Percentiles rank a stretch among this genome's conserved stretches.
Evolutionary conservation across 2,797 vertebrate species (phyloP).

Genomic region (Hirundo rustica): DNA sequence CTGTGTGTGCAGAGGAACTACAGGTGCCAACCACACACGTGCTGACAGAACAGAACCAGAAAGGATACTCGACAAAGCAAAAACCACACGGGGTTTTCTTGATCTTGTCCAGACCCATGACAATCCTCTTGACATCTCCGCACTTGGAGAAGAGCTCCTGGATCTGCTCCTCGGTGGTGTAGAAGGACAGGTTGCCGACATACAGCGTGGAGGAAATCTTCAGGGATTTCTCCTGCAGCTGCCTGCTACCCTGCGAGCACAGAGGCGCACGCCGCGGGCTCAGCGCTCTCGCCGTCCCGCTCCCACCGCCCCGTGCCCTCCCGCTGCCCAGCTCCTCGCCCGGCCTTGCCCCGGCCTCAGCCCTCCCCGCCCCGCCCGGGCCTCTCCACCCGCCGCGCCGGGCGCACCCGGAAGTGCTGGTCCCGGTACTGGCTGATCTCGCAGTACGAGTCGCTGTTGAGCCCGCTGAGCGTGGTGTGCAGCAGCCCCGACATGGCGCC

Average conservation of each 20-base stretch:
- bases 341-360: not conserved
- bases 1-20: not conserved
- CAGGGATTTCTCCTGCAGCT: constrained; percentile 63
- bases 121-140: constrained; percentile 70
- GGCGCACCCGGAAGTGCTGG: constrained; percentile 58
- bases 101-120: constrained; percentile 74
- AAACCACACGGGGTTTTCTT: constrained; percentile 75
- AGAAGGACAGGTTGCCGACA: constrained; percentile 73
- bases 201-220: constrained; percentile 64
- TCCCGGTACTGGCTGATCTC: constrained; percentile 63
- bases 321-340: not conserved
- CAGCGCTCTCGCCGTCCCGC: not conserved
- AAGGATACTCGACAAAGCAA: constrained; percentile 76
- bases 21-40: not conserved
- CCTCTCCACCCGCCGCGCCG: not conserved
- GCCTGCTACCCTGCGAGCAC: constrained; percentile 40
- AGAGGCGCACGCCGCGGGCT: not conserved
- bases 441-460: constrained; percentile 67
- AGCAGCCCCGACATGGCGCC: constrained; percentile 44
- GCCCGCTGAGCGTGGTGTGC: constrained; percentile 40
- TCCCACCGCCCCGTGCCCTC: not conserved
- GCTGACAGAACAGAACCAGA: not conserved
- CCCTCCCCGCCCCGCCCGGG: not conserved
- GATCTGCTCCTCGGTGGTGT: constrained; percentile 75
- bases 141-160: constrained; percentile 76